These are phyloP conservation scores for Phalera bucephala DNA, from an alignment of 2,888 invertebrate species.

Conservation along the genomic window DNA sequence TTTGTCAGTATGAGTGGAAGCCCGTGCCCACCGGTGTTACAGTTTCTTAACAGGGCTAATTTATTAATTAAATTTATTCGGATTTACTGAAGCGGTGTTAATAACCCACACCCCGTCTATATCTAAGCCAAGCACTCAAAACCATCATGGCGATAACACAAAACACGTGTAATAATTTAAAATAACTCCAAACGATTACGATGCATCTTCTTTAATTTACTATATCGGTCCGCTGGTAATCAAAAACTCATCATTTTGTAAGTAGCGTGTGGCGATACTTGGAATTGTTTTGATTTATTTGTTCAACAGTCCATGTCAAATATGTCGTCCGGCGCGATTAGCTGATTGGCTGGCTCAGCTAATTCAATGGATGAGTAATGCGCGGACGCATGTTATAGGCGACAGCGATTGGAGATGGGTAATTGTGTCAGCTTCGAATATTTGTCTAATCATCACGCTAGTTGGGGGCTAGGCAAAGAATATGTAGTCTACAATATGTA, in stretches of 20 bases:
- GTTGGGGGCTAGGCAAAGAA: no score
- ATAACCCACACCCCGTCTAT: no score
- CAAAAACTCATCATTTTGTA: slow-evolving; percentile 20
- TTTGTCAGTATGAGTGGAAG: no score
- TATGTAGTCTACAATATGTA: no score
- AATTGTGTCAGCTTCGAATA: no score
- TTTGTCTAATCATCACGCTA: no score
- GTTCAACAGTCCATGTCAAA: slow-evolving; percentile 21
- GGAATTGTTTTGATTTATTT: slow-evolving; percentile 18
- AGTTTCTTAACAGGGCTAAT: no score
- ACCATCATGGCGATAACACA: neutral
- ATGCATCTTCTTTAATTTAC: slow-evolving; percentile 19
- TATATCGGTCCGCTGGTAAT: slow-evolving; percentile 13
- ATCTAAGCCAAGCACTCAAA: no score
- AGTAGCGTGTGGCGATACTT: slow-evolving; percentile 7
- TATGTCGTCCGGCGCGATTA: slow-evolving; percentile 8
- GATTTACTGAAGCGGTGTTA: no score
- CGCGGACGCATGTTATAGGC: slow-evolving; percentile 4
- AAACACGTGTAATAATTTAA: slow-evolving; percentile 3
- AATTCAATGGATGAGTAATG: slow-evolving; percentile 23
- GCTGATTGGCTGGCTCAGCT: slow-evolving; percentile 11
- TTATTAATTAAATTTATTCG: no score
- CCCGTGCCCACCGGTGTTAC: no score
- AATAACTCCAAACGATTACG: slow-evolving; percentile 1
- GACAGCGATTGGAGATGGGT: slow-evolving; percentile 7